Evolutionary conservation across 2,797 vertebrate genomes (phyloP).

Genomic region (Hemitrygon akajei): DNA sequence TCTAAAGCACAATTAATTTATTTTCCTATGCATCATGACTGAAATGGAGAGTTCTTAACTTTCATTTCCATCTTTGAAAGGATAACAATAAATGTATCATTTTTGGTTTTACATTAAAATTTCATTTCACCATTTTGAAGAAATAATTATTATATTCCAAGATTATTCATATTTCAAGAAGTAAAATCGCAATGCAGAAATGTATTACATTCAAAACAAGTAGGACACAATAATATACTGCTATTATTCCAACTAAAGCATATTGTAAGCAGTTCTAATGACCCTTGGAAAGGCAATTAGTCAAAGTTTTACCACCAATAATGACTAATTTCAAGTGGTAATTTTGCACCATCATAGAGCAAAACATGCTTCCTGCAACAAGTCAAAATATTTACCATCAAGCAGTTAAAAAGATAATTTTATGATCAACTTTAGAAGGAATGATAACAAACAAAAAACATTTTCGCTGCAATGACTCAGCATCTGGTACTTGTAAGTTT

Average conservation of each 20-base stretch:
- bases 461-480: background rate
- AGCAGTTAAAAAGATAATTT: background rate
- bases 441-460: background rate
- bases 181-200: background rate
- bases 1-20: background rate
- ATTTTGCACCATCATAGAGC: background rate
- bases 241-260: conserved; percentile 4
- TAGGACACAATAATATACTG: background rate
- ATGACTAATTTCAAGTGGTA: background rate
- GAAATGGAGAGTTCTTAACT: background rate
- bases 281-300: background rate
- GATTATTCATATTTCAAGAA: background rate
- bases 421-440: background rate
- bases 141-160: background rate
- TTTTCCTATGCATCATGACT: background rate
- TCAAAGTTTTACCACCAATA: background rate
- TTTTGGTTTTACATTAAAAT: background rate
- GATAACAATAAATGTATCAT: background rate
- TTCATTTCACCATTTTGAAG: background rate
- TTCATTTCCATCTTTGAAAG: background rate
- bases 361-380: background rate
- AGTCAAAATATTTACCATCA: background rate
- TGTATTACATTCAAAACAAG: background rate
- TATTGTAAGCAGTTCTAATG: background rate
- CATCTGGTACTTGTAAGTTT: background rate